A percentile compares a stretch with the other conserved stretches of the same genome.
Conservation (phyloP, 1,140 invertebrate species). For the Chironomus striatipennis region DNA sequence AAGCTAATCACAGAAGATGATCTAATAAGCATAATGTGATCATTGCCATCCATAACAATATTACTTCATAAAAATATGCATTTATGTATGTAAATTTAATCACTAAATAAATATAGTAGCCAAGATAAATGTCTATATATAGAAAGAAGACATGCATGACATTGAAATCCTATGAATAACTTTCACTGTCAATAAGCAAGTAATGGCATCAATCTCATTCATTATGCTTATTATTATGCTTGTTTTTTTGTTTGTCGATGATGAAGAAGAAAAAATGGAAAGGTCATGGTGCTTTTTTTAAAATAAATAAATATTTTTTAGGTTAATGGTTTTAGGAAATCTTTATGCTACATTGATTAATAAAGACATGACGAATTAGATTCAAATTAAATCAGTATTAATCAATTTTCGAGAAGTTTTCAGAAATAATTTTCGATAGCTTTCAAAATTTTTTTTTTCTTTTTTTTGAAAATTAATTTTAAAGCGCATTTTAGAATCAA, state of each 20-base stretch:
- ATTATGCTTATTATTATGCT: neutral
- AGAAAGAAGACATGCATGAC: neutral
- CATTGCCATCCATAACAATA: neutral
- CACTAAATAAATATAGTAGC: neutral
- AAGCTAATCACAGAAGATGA: neutral
- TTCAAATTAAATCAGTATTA: neutral
- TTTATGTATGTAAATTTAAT: neutral
- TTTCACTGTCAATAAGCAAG: constrained; percentile 1
- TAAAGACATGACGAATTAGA: neutral
- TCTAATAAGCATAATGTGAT: neutral
- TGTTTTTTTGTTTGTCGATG: neutral
- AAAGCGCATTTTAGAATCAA: no score
- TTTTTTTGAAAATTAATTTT: no score
- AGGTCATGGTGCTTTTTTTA: neutral
- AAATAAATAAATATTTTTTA: no score
- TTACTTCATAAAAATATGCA: neutral
- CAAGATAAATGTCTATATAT: neutral
- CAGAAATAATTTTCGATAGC: no score
- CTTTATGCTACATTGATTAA: neutral
- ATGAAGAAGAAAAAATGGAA: neutral
- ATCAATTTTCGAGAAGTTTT: no score
- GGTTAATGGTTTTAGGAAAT: neutral
- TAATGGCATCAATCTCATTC: neutral
- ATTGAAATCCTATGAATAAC: neutral
- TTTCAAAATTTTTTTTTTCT: no score